phyloP scores from a whole-genome alignment of 2,113 vertebrate species.

The Hydrolagus affinis region DNA sequence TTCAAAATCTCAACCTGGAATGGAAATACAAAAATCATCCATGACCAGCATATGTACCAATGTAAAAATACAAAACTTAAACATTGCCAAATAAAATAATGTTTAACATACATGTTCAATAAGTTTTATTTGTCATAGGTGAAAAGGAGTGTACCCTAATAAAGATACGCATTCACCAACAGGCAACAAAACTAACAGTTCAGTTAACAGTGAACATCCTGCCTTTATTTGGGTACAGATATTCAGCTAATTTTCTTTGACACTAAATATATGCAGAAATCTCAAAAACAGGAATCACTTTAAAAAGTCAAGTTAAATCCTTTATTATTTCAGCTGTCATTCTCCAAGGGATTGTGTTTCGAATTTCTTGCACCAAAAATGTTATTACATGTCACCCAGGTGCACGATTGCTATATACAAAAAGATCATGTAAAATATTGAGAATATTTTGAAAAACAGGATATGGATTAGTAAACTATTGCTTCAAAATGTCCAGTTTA shows the following conservation, averaged over 20 bases:
- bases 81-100: too few relatives aligned
- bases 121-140: background rate
- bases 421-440: background rate
- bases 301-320: background rate
- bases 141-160: background rate
- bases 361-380: background rate
- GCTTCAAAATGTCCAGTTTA: background rate
- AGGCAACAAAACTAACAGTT: background rate
- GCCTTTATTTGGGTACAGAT: too few relatives aligned
- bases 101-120: too few relatives aligned
- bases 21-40: too few relatives aligned
- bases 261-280: background rate
- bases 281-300: background rate
- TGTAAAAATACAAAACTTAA: too few relatives aligned
- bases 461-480: background rate
- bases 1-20: too few relatives aligned
- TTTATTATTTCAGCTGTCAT: background rate
- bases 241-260: background rate
- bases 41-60: too few relatives aligned
- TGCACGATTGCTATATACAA: background rate
- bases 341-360: background rate
- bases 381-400: background rate
- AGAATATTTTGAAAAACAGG: background rate
- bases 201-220: background rate
- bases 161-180: background rate